Evolutionary conservation across 2,888 invertebrate species (phyloP).

Genomic region (Patella depressa): DNA sequence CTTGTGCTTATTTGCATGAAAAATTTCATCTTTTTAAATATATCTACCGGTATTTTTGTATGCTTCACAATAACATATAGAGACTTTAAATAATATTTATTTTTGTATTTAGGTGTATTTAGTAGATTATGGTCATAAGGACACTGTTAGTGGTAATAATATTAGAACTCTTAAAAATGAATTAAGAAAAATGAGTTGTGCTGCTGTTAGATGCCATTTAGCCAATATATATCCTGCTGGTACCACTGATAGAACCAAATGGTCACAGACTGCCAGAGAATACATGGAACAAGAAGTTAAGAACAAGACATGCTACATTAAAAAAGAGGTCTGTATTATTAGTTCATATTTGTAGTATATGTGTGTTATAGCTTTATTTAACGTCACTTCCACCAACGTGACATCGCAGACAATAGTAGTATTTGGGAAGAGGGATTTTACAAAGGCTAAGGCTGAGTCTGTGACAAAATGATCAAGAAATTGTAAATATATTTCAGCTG

Average conservation of each 20-base stretch:
- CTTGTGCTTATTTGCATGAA: no score
- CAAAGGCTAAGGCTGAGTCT: no score
- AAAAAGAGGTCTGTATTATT: slow-evolving; percentile 44
- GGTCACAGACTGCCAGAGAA: slow-evolving; percentile 67
- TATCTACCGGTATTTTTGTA: no score
- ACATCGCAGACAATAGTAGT: background rate
- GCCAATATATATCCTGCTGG: slow-evolving; percentile 81
- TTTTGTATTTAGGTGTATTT: slow-evolving; percentile 74
- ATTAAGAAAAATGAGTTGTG: slow-evolving; percentile 76
- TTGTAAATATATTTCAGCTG: no score
- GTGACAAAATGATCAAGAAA: no score
- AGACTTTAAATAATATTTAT: background rate
- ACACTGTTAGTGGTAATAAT: slow-evolving; percentile 72
- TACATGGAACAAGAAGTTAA: slow-evolving; percentile 48
- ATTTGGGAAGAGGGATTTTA: no score
- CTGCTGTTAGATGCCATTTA: slow-evolving; percentile 78
- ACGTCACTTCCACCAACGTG: slow-evolving; percentile 11
- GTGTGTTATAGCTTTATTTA: no score
- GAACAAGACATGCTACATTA: slow-evolving; percentile 42
- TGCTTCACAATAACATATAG: no score
- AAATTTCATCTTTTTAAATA: no score
- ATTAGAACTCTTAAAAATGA: slow-evolving; percentile 75
- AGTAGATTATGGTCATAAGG: slow-evolving; percentile 78
- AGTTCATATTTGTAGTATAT: slow-evolving; percentile 1
- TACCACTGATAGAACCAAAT: slow-evolving; percentile 52